These are phyloP conservation scores for Antechinus stuartii DNA, from an alignment of 2,113 vertebrate genomes.

Conservation along the genomic window DNA sequence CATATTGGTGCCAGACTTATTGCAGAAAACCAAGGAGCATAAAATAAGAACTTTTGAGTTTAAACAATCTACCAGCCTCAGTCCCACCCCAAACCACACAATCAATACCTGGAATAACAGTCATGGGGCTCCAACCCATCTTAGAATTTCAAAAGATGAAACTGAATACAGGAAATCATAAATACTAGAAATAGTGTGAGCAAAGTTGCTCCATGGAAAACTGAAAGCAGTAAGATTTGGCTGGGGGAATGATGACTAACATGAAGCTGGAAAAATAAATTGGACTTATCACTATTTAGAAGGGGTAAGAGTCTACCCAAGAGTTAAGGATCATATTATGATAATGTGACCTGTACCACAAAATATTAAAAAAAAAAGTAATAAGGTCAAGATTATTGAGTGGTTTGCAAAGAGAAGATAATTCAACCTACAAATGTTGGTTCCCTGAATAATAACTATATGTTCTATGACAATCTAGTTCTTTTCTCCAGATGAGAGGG, in stretches of 20 bases:
- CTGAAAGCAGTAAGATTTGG: neutral
- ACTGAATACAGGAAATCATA: neutral
- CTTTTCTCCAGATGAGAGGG: neutral
- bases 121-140: neutral
- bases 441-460: slow-evolving; percentile 46
- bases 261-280: neutral
- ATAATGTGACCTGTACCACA: slow-evolving; percentile 35
- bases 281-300: neutral
- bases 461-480: neutral
- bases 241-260: neutral
- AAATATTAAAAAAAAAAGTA: slow-evolving; percentile 30
- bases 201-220: neutral
- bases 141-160: neutral
- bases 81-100: no score
- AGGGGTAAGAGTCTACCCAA: neutral
- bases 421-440: slow-evolving; percentile 40
- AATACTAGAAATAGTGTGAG: neutral
- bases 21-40: neutral
- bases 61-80: neutral
- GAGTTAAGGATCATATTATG: slow-evolving; percentile 30
- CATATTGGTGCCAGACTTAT: neutral
- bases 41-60: neutral
- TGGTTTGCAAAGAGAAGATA: slow-evolving; percentile 54
- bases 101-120: no score
- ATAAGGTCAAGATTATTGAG: slow-evolving; percentile 38